Conservation (phyloP, 92 coral and sea anemone genomes). For the Parazoanthus atlanticus region DNA sequence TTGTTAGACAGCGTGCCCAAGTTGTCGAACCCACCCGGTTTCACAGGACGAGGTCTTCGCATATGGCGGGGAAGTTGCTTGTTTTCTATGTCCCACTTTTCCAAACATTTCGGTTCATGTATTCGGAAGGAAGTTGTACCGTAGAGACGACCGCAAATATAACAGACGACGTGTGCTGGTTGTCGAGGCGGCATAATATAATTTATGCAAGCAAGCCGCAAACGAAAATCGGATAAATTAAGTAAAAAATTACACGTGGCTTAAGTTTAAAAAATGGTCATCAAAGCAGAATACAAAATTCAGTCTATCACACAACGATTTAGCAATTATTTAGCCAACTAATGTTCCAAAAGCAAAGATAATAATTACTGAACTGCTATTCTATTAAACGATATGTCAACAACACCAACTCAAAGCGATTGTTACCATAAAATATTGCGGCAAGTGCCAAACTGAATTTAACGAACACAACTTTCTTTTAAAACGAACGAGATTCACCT, state of each 20-base stretch:
- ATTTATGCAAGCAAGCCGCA: not conserved
- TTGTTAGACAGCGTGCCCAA: conserved; percentile 66
- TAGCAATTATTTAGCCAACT: not conserved
- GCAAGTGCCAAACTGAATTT: not conserved
- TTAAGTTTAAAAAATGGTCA: not conserved
- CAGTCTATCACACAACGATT: not conserved
- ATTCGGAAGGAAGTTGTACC: conserved; percentile 89
- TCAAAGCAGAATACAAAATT: not conserved
- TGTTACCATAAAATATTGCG: not conserved
- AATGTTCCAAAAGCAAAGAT: not conserved
- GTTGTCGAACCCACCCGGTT: conserved; percentile 82
- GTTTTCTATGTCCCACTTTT: conserved; percentile 97
- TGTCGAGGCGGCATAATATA: conserved; percentile 73
- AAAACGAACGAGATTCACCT: not conserved
- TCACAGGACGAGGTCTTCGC: conserved; percentile 81
- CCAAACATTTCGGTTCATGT: conserved; percentile 94
- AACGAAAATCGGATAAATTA: not conserved
- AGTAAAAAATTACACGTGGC: not conserved
- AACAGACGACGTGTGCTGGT: conserved; percentile 90
- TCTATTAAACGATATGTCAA: too few species aligned
- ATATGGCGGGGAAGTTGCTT: conserved; percentile 80
- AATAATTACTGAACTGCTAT: too few species aligned
- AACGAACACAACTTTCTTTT: not conserved
- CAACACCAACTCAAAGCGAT: not conserved
- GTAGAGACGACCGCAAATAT: conserved; percentile 94